Conservation (phyloP, 1,140 invertebrate genomes). For the Drosophila sturtevanti region DNA sequence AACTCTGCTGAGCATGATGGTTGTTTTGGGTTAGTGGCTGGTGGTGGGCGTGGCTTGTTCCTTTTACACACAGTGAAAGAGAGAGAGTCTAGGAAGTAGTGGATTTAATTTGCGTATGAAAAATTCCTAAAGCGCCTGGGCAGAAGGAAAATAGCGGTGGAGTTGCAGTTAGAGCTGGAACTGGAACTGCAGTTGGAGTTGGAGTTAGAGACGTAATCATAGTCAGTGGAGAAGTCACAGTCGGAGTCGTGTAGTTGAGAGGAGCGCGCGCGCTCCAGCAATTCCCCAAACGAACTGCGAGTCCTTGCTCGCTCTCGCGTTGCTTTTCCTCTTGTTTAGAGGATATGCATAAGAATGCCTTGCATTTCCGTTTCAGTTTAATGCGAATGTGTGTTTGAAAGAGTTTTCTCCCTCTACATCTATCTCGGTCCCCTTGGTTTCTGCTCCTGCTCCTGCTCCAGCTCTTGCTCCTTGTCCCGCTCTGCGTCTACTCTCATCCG, state of each 20-base stretch:
- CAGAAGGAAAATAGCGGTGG: conserved; percentile 9
- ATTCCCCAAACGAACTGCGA: conserved; percentile 70
- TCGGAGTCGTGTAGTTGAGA: background rate
- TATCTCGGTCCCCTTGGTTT: conserved; percentile 27
- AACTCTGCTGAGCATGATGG: conserved; percentile 41
- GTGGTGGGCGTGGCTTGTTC: conserved; percentile 7
- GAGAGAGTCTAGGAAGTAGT: conserved; percentile 60
- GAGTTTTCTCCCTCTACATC: conserved; percentile 68
- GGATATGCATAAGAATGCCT: conserved; percentile 80
- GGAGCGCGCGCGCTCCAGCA: conserved; percentile 17
- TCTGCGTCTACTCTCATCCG: background rate
- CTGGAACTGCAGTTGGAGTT: no score
- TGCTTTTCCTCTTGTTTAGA: conserved; percentile 60
- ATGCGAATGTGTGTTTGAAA: conserved; percentile 64
- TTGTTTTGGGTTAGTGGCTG: background rate
- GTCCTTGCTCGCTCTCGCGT: conserved; percentile 13
- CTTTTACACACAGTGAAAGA: background rate
- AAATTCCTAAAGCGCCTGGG: conserved; percentile 62
- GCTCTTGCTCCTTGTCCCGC: background rate
- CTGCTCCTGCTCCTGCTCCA: background rate
- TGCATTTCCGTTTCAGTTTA: conserved; percentile 78
- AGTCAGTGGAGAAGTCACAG: background rate
- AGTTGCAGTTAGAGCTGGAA: no score
- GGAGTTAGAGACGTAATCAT: conserved; percentile 12
- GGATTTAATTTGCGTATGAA: conserved; percentile 80